Evolutionary conservation across 1,140 invertebrate genomes (phyloP), one percentile per base, ranked within the genome.

Genomic region (Trinorchestia longiramus): DNA sequence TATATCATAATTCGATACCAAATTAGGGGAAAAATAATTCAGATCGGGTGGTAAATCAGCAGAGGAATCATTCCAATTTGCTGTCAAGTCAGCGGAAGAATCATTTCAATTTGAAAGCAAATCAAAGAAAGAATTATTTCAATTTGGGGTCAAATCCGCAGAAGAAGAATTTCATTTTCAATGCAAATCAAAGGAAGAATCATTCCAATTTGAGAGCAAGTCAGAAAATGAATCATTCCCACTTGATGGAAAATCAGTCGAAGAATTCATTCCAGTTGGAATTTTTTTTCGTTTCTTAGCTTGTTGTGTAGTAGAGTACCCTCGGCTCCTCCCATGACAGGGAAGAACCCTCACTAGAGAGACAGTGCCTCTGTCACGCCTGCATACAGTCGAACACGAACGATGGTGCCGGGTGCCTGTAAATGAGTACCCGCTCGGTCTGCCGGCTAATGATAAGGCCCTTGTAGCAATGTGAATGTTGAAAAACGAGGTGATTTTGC

Each of bases 301-400:
- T 28, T 28, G 11, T 19, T 3, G 28, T 36, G 15, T 77, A 36
- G 62, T 19, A 53, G 36, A 41, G 87, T 87, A 8, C 87, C 88
- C 28, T 90, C 88, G 88, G 43, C 88, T 90, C 88, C 88, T 90
- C 88, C 88, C 88, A 90, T 90, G 36, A 41, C 88, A 90, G 62
- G 43, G 88, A 43, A 43, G 11, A 90, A 11, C n/a, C 88, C 88
- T 42, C 88, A 19, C 3, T 15, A 42, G n/a, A 43, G 87, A 90
- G 41, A 90, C 88, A 42, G 88, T 90, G 88, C 43, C 88, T 41
- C 88, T 90, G 41, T 15, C n/a, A 41, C n/a, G 41, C 11, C 88
- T 90, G 88, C 88, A 90, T 90, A 43, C 88, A 90, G 88, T 90
- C 88, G 6, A 3, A 41, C 41, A 15, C 88, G 6, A 43, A 90